phyloP scores from a whole-genome alignment of 2,113 vertebrate species.

The Tragelaphus scriptus region DNA sequence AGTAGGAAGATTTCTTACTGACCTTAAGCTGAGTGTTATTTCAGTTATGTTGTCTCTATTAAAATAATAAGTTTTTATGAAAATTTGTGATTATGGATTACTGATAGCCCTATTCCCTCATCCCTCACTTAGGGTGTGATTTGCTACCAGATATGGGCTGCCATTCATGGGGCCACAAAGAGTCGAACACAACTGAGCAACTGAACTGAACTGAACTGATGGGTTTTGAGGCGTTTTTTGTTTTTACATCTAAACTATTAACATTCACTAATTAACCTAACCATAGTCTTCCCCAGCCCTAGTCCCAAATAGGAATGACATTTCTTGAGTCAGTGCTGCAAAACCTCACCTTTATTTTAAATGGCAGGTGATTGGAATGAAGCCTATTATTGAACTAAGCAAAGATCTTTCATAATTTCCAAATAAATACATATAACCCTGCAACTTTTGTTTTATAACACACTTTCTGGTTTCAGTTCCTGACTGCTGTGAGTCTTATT shows the following conservation, averaged over 20 bases:
- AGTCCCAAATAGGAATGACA: not conserved
- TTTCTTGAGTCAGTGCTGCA: not conserved
- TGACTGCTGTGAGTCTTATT: not conserved
- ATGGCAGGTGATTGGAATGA: conserved; percentile 7
- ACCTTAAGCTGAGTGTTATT: conserved; percentile 15
- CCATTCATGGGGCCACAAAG: not conserved
- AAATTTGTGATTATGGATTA: not conserved
- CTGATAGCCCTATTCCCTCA: not conserved
- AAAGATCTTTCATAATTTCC: not conserved
- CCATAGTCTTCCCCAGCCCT: not conserved
- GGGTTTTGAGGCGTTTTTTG: not conserved
- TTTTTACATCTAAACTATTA: conserved; percentile 13
- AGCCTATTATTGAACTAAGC: not conserved
- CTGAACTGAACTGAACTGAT: not conserved
- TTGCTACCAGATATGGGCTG: not conserved
- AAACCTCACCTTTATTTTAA: conserved; percentile 1
- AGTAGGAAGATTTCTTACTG: not conserved
- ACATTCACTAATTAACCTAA: not conserved
- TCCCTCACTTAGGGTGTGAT: not conserved
- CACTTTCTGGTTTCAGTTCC: conserved; percentile 13
- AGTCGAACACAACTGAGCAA: not conserved
- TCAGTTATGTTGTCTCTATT: not conserved
- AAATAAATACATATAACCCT: not conserved
- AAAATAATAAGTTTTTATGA: not conserved
- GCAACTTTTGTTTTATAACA: not conserved